These are phyloP conservation scores for Panopea generosa DNA, from an alignment of 2,888 invertebrate genomes.

Conservation along the genomic window DNA sequence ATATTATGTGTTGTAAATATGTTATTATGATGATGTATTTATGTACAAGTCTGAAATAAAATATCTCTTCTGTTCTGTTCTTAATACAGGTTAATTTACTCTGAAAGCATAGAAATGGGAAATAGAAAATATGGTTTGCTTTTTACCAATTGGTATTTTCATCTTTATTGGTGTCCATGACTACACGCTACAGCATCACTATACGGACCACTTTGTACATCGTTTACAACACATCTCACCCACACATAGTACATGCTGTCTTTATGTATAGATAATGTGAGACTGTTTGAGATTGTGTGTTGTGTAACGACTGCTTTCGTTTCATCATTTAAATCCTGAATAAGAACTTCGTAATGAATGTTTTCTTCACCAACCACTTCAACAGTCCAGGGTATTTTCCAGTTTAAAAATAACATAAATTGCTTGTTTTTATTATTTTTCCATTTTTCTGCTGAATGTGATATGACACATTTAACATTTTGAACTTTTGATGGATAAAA, in stretches of 20 bases:
- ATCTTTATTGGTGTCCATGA: slow-evolving; percentile 1
- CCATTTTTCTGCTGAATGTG: slow-evolving; percentile 2
- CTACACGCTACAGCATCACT: slow-evolving; percentile 59
- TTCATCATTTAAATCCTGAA: slow-evolving; percentile 64
- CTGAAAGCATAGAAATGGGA: too few relatives aligned
- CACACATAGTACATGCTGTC: slow-evolving; percentile 68
- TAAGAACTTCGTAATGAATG: slow-evolving; percentile 74
- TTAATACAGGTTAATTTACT: too few relatives aligned
- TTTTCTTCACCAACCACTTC: slow-evolving; percentile 45
- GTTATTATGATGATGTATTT: too few relatives aligned
- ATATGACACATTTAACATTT: slow-evolving; percentile 46
- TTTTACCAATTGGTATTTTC: not conserved
- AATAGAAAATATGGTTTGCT: too few relatives aligned
- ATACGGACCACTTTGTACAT: slow-evolving; percentile 65
- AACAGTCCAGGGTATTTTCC: slow-evolving; percentile 78
- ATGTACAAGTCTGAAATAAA: too few relatives aligned
- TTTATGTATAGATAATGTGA: slow-evolving; percentile 1
- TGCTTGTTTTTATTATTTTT: slow-evolving; percentile 1
- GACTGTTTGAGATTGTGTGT: slow-evolving; percentile 1
- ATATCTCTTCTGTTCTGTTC: too few relatives aligned
- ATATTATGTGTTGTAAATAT: too few relatives aligned
- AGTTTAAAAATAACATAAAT: slow-evolving; percentile 56
- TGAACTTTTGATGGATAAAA: slow-evolving; percentile 56
- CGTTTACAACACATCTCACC: slow-evolving; percentile 70
- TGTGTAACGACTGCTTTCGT: not conserved